Evolutionary conservation across 2,797 vertebrate species (phyloP).

Genomic region (Enteromius viviparus): DNA sequence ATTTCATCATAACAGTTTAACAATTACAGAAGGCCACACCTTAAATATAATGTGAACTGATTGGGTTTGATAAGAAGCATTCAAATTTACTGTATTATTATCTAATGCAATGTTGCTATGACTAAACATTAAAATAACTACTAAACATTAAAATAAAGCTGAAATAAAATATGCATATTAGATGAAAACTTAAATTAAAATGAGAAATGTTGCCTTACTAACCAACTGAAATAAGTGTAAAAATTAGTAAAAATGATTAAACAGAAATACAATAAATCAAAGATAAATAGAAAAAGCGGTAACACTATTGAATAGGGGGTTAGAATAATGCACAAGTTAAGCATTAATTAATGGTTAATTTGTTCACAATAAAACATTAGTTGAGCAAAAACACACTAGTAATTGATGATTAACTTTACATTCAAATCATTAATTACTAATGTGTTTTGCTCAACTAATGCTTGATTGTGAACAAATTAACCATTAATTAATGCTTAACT

Average conservation of each 20-base stretch:
- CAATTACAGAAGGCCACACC: neutral
- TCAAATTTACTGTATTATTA: neutral
- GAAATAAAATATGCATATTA: neutral
- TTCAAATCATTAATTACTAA: no score
- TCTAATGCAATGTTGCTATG: neutral
- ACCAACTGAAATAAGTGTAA: neutral
- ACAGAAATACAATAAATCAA: neutral
- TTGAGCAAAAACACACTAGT: no score
- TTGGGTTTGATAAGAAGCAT: neutral
- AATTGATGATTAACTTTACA: no score
- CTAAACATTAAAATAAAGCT: neutral
- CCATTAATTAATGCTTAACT: no score
- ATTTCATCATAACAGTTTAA: neutral
- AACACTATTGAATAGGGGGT: no score
- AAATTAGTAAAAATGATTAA: neutral
- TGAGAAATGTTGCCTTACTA: neutral
- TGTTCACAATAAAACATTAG: no score
- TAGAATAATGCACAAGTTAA: no score
- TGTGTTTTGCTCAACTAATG: no score
- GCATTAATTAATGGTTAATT: no score
- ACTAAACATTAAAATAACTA: neutral
- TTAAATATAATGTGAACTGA: neutral
- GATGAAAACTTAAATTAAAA: neutral
- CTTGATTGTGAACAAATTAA: no score
- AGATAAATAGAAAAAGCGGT: neutral